Evolutionary conservation across 1,140 invertebrate species (phyloP).

Genomic region (Cyclargus thomasi): DNA sequence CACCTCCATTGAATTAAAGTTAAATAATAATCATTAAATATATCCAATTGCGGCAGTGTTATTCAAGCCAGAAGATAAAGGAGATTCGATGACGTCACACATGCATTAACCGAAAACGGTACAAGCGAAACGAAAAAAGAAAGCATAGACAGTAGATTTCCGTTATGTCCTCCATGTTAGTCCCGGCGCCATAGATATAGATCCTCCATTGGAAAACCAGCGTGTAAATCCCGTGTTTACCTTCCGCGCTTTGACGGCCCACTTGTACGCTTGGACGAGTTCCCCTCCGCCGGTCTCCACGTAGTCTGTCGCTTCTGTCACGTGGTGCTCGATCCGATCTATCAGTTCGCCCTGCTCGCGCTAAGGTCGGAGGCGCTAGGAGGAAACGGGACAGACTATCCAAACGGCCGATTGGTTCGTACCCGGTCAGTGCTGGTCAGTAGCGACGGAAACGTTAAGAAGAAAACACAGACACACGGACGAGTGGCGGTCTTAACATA

Average conservation of each 20-base stretch:
- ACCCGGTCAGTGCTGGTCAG: constrained; percentile 45
- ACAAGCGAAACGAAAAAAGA: background rate
- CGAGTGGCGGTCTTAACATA: constrained; percentile 35
- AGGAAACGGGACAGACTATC: constrained; percentile 41
- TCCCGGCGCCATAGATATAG: constrained; percentile 17
- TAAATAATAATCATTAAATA: too few relatives aligned
- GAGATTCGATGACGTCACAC: background rate
- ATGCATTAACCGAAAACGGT: background rate
- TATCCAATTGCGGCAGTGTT: too few relatives aligned
- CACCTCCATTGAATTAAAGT: too few relatives aligned
- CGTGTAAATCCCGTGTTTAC: constrained; percentile 75
- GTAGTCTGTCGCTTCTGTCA: constrained; percentile 86
- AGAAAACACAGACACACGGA: constrained; percentile 31
- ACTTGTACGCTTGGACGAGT: constrained; percentile 86
- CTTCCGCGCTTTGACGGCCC: constrained; percentile 92
- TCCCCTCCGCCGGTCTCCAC: constrained; percentile 86
- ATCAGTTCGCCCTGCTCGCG: constrained; percentile 90
- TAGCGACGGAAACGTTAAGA: constrained; percentile 33
- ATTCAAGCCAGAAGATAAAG: background rate
- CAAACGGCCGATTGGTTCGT: constrained; percentile 59
- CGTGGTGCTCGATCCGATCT: constrained; percentile 94
- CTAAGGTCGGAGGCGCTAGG: constrained; percentile 62
- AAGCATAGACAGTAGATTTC: constrained; percentile 3
- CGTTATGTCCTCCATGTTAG: constrained; percentile 21
- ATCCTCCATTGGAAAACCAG: constrained; percentile 10